Conservation (phyloP, 1,140 invertebrate species). For the Paraescarpia echinospica region DNA sequence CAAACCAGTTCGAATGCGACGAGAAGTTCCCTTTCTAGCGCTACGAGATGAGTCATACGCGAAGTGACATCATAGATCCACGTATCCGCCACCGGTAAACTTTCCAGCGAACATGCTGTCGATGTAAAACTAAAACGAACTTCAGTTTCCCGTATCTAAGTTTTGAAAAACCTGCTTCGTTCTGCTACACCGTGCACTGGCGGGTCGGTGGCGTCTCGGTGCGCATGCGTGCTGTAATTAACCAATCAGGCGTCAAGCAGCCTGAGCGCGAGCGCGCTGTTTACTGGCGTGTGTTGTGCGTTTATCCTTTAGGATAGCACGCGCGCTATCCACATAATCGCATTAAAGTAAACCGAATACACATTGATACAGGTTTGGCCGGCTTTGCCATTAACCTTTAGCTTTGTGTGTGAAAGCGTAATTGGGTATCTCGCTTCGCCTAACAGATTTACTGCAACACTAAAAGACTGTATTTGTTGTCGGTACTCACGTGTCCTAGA, state of each 20-base stretch:
- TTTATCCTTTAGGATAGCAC: background rate
- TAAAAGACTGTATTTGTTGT: background rate
- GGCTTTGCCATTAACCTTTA: background rate
- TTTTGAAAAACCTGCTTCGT: background rate
- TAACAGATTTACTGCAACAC: background rate
- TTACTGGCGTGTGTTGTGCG: background rate
- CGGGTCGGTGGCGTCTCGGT: background rate
- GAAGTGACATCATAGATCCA: background rate
- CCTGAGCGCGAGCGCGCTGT: background rate
- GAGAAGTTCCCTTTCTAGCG: background rate
- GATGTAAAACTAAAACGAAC: background rate
- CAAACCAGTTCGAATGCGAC: background rate
- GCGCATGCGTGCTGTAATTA: background rate
- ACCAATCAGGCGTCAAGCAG: background rate
- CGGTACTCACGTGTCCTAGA: background rate
- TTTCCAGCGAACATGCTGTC: background rate
- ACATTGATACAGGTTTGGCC: background rate
- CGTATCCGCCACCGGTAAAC: background rate
- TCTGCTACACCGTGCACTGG: background rate
- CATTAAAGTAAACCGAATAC: background rate
- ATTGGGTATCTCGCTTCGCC: background rate
- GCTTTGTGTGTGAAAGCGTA: background rate
- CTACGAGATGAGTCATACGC: background rate
- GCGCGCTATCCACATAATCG: background rate
- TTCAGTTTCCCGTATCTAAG: background rate